phyloP scores from a whole-genome alignment of 2,888 invertebrate species.

The Smittia aterrima region DNA sequence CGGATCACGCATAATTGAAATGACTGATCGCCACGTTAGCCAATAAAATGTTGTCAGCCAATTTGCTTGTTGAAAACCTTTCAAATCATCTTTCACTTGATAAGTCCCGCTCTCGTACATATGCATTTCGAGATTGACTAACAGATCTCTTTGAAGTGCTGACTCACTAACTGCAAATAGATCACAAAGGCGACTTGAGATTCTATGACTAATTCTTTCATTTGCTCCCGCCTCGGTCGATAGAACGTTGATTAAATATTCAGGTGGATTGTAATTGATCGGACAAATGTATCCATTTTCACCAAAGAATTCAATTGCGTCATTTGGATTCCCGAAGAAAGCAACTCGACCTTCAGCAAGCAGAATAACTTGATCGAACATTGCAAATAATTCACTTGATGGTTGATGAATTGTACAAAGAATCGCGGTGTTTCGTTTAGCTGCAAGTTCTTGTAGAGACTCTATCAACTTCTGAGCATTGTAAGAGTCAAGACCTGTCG shows the following conservation, averaged over 20 bases:
- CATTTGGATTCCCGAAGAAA: slow-evolving; percentile 70
- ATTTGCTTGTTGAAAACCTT: slow-evolving; percentile 58
- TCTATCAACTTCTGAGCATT: slow-evolving; percentile 83
- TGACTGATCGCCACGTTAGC: slow-evolving; percentile 71
- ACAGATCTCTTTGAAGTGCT: slow-evolving; percentile 71
- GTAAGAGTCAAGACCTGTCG: slow-evolving; percentile 75
- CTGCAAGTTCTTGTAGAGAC: slow-evolving; percentile 67
- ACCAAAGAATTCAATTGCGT: slow-evolving; percentile 67
- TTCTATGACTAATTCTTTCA: slow-evolving; percentile 68
- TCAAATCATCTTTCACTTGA: slow-evolving; percentile 32
- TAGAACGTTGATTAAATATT: slow-evolving; percentile 81
- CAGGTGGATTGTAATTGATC: slow-evolving; percentile 82
- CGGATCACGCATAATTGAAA: slow-evolving; percentile 77
- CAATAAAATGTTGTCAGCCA: slow-evolving; percentile 73
- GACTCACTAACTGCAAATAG: slow-evolving; percentile 74
- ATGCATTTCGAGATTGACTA: slow-evolving; percentile 70
- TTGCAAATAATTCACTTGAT: slow-evolving; percentile 78
- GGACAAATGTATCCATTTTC: slow-evolving; percentile 69
- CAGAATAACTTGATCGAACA: slow-evolving; percentile 77
- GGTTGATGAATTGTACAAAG: slow-evolving; percentile 95
- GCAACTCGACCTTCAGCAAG: slow-evolving; percentile 86
- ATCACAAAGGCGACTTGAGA: slow-evolving; percentile 72
- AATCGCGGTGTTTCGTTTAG: slow-evolving; percentile 73
- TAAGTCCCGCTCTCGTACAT: slow-evolving; percentile 55
- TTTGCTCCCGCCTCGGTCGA: slow-evolving; percentile 71